A percentile compares a stretch with the other conserved stretches of the same genome.
Conservation (phyloP, 2,113 vertebrate species). For the Tragelaphus scriptus region DNA sequence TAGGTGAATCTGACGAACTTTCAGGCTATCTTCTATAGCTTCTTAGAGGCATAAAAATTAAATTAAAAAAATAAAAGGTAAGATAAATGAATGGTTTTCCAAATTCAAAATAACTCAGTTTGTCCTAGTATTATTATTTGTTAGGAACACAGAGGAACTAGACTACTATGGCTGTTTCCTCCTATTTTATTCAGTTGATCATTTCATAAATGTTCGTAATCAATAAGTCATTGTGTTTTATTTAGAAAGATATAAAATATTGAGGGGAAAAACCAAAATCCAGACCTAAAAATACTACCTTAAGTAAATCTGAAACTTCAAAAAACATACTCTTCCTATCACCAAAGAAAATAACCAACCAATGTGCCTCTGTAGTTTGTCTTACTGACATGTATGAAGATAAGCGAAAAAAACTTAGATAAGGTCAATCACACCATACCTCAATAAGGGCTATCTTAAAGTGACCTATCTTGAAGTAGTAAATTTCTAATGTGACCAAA, state of each 20-base stretch:
- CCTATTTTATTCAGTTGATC: not conserved
- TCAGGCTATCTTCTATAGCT: not conserved
- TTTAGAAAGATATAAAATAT: not conserved
- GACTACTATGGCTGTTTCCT: not conserved
- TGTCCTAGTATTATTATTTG: not conserved
- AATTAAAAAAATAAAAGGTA: not conserved
- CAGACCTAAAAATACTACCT: not conserved
- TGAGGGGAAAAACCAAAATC: not conserved
- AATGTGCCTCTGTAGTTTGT: not conserved
- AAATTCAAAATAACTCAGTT: not conserved
- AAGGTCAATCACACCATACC: not conserved
- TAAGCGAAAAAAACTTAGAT: not conserved
- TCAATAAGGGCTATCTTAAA: constrained; percentile 19
- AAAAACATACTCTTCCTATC: not conserved
- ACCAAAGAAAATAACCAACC: not conserved
- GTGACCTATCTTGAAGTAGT: not conserved
- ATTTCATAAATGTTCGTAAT: constrained; percentile 4
- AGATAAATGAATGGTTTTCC: not conserved
- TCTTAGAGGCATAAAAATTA: not conserved
- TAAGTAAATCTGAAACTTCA: not conserved
- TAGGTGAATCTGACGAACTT: not conserved
- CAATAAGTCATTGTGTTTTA: not conserved
- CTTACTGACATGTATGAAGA: not conserved
- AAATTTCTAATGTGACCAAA: constrained; percentile 47
- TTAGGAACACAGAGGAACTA: not conserved